Base-by-base conservation (phyloP, 1,140 invertebrate species). In the Danaus plexippus region DNA sequence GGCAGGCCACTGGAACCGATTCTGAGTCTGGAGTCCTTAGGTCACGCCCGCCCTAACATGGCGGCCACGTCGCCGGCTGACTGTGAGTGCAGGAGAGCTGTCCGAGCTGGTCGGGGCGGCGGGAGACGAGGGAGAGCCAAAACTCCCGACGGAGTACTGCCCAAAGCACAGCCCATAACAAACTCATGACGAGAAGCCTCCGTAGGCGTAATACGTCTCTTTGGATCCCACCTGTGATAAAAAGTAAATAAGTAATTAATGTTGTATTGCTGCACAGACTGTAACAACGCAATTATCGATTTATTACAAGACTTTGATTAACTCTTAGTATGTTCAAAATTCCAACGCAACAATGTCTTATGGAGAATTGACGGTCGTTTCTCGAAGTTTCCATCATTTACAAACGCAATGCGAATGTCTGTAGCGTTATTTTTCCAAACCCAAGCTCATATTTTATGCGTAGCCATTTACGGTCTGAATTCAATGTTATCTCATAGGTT, bases 161-260 rank as follows among this genome's bases (percentile, higher is more conserved):
- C 73, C 0, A 80, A 63, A 9, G 75, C 59, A 53, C 72, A 84
- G 8, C 77, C 85, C 40, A 88, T 89, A 45, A 95, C 87, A 90
- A 94, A 95, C 73, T 94, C 93, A 80, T 95, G 94, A 43, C 90
- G 89, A 45, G 92, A 88, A 18, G 94, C 94, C 73, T 99, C 97
- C 50, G 94, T 93, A 2, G 97, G 96, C 11, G 94, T 98, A 92
- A 99, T 93, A 53, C 98, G 90, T 61, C 94, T 92, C 66, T 95
- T 93, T 10, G 97, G 94, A 88, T 98, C 97, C 97, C 97, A 99
- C 78, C 94, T 95, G 80, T 10, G 80, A 83, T 61, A 11, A 63
- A 48, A 44, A 43, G 6, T 32, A 32, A 4, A 32, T 32, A 32
- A 3, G 22, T 32, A 15, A 15, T 32, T 32, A 32, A 15, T 15